Conservation (phyloP, 2,888 invertebrate species). For the Apamea crenata region DNA sequence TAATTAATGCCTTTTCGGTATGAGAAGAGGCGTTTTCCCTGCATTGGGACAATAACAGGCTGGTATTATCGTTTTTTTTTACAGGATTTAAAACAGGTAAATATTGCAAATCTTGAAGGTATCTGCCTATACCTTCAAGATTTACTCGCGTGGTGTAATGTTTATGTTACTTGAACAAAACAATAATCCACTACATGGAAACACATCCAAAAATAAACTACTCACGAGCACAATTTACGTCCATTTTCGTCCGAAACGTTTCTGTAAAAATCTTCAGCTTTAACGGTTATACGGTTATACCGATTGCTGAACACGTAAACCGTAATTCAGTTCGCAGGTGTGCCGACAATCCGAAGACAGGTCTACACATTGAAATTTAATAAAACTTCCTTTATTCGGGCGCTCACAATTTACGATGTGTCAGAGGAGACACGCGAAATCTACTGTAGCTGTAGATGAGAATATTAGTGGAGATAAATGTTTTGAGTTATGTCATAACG, state of each 20-base stretch:
- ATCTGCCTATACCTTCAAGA: background rate
- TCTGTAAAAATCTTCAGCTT: conserved; percentile 62
- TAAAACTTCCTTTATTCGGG: conserved; percentile 78
- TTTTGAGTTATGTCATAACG: conserved; percentile 42
- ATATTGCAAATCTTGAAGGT: too few relatives aligned
- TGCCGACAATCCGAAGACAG: conserved; percentile 81
- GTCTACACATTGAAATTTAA: conserved; percentile 83
- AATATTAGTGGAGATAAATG: conserved; percentile 57
- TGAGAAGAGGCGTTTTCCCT: background rate
- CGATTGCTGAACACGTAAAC: conserved; percentile 76
- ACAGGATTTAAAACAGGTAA: background rate
- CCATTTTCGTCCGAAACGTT: conserved; percentile 28
- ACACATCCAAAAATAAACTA: background rate
- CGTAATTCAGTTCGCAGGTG: conserved; percentile 87
- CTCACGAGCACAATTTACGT: conserved; percentile 18
- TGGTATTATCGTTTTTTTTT: background rate
- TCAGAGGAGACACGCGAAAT: conserved; percentile 60
- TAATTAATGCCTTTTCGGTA: background rate
- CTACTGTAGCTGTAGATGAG: conserved; percentile 60
- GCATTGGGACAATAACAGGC: background rate
- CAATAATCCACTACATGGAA: background rate
- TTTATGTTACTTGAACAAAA: background rate
- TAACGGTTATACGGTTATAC: conserved; percentile 74
- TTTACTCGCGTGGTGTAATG: background rate
- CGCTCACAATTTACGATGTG: conserved; percentile 68